Base-by-base conservation (phyloP, 2,797 vertebrate species). In the Epinephelus awoara region DNA sequence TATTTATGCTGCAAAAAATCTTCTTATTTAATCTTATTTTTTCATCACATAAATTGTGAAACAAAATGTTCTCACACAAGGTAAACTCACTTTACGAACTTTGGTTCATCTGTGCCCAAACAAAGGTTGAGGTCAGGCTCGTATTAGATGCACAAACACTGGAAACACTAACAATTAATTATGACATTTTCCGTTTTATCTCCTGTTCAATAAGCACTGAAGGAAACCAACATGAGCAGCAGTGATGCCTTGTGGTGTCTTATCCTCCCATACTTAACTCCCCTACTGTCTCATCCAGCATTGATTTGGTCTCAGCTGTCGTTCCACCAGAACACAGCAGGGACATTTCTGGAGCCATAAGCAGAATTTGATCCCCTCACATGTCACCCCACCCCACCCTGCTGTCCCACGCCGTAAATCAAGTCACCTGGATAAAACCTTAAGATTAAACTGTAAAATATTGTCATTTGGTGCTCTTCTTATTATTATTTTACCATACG, bases 221-320 rank as follows among this genome's bases (percentile, higher is more conserved):
- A 76, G 68, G 19, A 59, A 80, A 68, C 3, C 5, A 40, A 59
- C 83, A 54, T 46, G 59, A 79, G 67, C 27, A 66, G 47, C 62
- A 65, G 46, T 34, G 47, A 67, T 67, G 69, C 42, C 21, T 50
- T 6, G 14, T 65, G 58, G 6, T 6, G 46, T 71, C 61, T 70
- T 25, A 55, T 67, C 40, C 50, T 62, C 59, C 11, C 4, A 38
- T 34, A 34, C 34, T 50, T 63, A 13, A 70, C 58, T 55, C 51
- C 77, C 58, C 42, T 58, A 50, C 82, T 29, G 64, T 84, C 79
- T 89, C 67, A 44, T 72, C 55, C 74, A 72, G 77, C 72, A 93
- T 91, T 78, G 93, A 93, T 93, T 93, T 86, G 74, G 75, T 87
- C 83, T 93, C 93, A 80, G 85, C 70, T 91, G 79, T 90, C 81